Evolutionary conservation across 2,113 vertebrate genomes (phyloP).

Genomic region (Chloropsis hardwickii): DNA sequence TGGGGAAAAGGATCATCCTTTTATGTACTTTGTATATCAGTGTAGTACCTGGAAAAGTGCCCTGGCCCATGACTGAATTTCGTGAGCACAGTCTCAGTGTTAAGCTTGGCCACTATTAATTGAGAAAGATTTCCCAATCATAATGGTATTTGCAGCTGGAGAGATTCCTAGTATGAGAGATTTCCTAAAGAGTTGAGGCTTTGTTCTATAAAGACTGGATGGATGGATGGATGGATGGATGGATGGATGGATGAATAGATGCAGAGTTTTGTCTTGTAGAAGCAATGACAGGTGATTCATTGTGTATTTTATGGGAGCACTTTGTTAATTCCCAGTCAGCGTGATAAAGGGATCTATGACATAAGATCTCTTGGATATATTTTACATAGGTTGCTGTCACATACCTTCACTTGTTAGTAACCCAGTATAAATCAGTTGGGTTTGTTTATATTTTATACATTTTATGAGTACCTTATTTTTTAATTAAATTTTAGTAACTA

Average conservation of each 20-base stretch:
- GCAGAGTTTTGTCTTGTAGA: not conserved
- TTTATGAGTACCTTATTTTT: not conserved
- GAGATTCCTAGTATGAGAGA: not conserved
- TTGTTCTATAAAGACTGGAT: not conserved
- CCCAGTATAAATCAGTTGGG: not conserved
- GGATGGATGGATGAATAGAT: not conserved
- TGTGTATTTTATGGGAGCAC: not conserved
- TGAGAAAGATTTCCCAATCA: not conserved
- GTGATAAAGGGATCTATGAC: not conserved
- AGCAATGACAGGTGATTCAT: not conserved
- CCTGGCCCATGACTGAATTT: not conserved
- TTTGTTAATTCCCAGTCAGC: not conserved
- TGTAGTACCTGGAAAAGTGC: not conserved
- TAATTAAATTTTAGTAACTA: not conserved
- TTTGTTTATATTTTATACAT: not conserved
- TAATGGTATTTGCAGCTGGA: not conserved
- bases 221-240: too few relatives aligned
- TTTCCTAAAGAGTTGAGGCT: not conserved
- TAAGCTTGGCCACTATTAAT: not conserved
- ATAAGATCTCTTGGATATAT: not conserved
- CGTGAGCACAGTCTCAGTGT: not conserved
- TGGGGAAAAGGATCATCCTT: not conserved
- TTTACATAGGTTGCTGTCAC: not conserved
- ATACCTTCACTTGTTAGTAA: not conserved
- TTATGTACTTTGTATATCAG: not conserved